Percentiles rank a stretch among this genome's conserved stretches.
Conservation (phyloP, 2,888 invertebrate species). For the Listrodromus nycthemerus region DNA sequence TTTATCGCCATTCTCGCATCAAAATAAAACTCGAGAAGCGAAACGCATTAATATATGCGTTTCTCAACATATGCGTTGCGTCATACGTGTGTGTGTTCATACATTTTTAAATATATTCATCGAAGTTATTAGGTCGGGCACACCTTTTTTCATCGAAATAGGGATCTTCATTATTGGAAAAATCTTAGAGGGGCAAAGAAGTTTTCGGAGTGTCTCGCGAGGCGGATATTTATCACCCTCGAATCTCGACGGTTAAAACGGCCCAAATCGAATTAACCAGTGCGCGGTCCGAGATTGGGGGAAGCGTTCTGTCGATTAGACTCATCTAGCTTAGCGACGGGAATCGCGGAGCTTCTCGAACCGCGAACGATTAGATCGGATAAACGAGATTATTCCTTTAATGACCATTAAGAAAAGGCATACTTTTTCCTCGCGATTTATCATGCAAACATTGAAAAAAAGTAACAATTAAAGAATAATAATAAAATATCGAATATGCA, state of each 20-base stretch:
- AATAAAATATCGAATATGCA: background rate
- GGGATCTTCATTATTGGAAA: background rate
- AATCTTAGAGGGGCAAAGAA: background rate
- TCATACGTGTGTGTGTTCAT: conserved; percentile 22
- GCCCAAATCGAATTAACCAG: conserved; percentile 74
- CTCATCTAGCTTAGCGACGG: conserved; percentile 59
- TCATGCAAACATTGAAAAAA: background rate
- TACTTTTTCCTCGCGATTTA: background rate
- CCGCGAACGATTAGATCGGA: conserved; percentile 57
- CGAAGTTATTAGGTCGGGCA: background rate
- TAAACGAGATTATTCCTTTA: conserved; percentile 46
- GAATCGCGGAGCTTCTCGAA: conserved; percentile 35
- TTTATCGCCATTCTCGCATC: conserved; percentile 63
- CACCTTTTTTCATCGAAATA: background rate
- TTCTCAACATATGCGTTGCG: conserved; percentile 49
- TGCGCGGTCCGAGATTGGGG: conserved; percentile 58
- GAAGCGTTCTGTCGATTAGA: conserved; percentile 70
- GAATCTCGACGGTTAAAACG: conserved; percentile 69
- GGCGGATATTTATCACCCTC: conserved; percentile 71
- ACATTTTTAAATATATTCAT: conserved; percentile 23
- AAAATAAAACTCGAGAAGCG: conserved; percentile 49
- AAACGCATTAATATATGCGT: conserved; percentile 55
- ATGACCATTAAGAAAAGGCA: background rate
- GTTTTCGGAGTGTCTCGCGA: background rate
- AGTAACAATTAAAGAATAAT: background rate